Evolutionary conservation across 1,140 invertebrate species (phyloP).

Genomic region (Chrysopa pallens): DNA sequence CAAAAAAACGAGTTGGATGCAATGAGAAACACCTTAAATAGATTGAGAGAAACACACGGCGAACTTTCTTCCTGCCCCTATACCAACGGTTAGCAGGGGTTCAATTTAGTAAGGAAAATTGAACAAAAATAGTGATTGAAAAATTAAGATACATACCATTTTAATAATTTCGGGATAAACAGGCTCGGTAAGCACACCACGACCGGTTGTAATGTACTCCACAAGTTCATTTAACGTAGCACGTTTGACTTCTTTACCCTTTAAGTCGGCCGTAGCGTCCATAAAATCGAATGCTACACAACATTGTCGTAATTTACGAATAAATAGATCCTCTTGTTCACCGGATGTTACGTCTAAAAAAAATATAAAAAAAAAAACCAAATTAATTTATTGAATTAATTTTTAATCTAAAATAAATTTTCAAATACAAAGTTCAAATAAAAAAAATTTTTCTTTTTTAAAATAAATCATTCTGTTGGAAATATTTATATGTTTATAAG

Average conservation of each 20-base stretch:
- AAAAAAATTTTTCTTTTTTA: too few relatives aligned
- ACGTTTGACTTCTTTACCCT: conserved; percentile 97
- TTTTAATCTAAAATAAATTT: too few relatives aligned
- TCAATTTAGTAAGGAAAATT: neutral
- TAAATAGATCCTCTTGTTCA: conserved; percentile 95
- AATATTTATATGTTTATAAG: too few relatives aligned
- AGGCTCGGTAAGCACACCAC: conserved; percentile 88
- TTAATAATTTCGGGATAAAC: conserved; percentile 96
- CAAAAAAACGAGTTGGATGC: too few relatives aligned
- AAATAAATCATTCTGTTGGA: too few relatives aligned
- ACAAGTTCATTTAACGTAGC: conserved; percentile 94
- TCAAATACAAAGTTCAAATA: too few relatives aligned
- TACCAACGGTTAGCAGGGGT: too few relatives aligned
- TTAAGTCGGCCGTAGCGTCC: conserved; percentile 93
- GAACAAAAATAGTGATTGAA: neutral
- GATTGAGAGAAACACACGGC: too few relatives aligned
- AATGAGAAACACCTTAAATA: too few relatives aligned
- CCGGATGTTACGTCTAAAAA: conserved; percentile 75
- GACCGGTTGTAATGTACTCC: conserved; percentile 87
- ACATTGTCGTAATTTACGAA: conserved; percentile 94
- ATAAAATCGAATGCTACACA: conserved; percentile 98
- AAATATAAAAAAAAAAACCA: conserved; percentile 2
- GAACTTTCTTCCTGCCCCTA: too few relatives aligned
- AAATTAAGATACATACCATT: conserved; percentile 45
- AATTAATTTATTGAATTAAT: too few relatives aligned